These are phyloP conservation scores for Spodoptera frugiperda DNA, from an alignment of 1,140 invertebrate genomes.

Conservation along the genomic window DNA sequence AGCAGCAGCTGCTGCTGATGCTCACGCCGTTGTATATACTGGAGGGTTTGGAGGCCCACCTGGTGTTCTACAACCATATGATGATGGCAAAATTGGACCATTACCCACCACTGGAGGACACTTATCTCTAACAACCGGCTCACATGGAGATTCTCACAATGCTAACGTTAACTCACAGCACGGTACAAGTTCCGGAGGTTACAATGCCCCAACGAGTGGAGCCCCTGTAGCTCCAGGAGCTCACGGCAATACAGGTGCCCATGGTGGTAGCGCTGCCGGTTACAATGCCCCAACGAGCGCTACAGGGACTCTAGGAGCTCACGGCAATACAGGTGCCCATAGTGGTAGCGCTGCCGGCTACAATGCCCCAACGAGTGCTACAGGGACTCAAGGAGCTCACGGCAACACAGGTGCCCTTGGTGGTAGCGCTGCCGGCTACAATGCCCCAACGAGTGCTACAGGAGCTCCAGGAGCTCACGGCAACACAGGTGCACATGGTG, in stretches of 20 bases:
- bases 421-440: no score
- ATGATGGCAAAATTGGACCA: conserved; percentile 58
- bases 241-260: no score
- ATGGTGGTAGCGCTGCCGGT: no score
- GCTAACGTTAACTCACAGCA: conserved; percentile 8
- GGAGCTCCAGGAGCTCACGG: not conserved
- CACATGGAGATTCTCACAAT: conserved; percentile 2
- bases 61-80: conserved; percentile 73
- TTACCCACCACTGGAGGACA: not conserved
- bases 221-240: no score
- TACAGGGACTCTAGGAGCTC: not conserved
- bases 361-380: no score
- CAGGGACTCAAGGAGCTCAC: no score
- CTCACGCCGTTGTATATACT: conserved; percentile 70
- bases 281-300: not conserved
- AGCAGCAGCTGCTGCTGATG: conserved; percentile 58
- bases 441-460: not conserved
- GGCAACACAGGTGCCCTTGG: no score
- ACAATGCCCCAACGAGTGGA: no score
- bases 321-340: conserved; percentile 27
- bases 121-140: not conserved
- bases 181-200: not conserved
- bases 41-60: conserved; percentile 79
- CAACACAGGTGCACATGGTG: conserved; percentile 26
- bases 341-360: conserved; percentile 28